These are phyloP conservation scores for Rhinolophus sinicus DNA, from an alignment of 2,113 vertebrate genomes.

Conservation along the genomic window DNA sequence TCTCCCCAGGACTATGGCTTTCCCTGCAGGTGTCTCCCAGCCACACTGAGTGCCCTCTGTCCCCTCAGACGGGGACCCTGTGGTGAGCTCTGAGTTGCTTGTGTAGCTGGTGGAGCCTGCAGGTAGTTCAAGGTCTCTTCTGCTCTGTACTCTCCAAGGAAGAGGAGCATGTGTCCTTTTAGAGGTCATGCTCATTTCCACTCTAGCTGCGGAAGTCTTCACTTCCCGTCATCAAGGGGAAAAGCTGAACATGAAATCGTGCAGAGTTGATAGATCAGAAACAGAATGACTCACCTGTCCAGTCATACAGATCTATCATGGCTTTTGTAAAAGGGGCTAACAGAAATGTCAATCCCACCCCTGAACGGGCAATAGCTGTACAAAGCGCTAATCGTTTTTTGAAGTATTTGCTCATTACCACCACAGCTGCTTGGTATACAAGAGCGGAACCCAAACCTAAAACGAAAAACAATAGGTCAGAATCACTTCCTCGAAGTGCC, in stretches of 20 bases:
- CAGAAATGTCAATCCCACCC: slow-evolving; percentile 95
- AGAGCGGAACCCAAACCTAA: slow-evolving; percentile 93
- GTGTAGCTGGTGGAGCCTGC: background rate
- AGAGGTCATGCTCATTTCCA: background rate
- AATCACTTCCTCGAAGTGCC: background rate
- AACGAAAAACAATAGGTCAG: slow-evolving; percentile 12
- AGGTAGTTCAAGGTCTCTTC: background rate
- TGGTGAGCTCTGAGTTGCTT: background rate
- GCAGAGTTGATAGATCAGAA: background rate
- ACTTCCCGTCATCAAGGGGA: background rate
- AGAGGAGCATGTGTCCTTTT: background rate
- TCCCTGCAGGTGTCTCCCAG: background rate
- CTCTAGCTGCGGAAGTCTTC: background rate
- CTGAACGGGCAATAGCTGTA: slow-evolving; percentile 92
- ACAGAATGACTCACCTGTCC: slow-evolving; percentile 89
- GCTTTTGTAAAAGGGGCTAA: slow-evolving; percentile 93
- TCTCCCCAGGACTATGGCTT: background rate
- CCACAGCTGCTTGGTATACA: slow-evolving; percentile 91
- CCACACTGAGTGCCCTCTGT: background rate
- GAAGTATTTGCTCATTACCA: slow-evolving; percentile 91
- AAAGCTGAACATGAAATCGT: background rate
- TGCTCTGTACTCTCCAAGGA: background rate
- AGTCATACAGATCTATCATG: slow-evolving; percentile 91
- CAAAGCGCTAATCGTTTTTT: slow-evolving; percentile 88
- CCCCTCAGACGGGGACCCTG: background rate